These are phyloP conservation scores for Montipora capitata DNA, from an alignment of 92 coral and sea anemone species.

Conservation along the genomic window DNA sequence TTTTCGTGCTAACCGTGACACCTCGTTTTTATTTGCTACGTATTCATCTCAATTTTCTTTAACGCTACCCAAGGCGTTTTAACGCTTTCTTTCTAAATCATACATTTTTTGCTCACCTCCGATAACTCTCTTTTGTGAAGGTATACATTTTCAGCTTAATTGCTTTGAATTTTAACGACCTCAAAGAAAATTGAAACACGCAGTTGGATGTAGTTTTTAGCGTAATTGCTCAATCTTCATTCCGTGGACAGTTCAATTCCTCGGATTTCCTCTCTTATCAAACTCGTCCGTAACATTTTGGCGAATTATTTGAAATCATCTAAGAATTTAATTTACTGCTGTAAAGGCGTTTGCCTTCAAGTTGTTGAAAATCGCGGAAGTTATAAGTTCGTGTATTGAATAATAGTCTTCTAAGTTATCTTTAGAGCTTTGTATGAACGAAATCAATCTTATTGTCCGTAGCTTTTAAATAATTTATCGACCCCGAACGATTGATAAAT, in stretches of 20 bases:
- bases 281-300: background rate
- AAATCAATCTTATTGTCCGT: background rate
- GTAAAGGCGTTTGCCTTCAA: too few species aligned
- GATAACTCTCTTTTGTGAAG: too few species aligned
- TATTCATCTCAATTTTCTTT: too few species aligned
- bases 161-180: slow-evolving; percentile 38
- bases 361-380: background rate
- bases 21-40: too few species aligned
- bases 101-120: too few species aligned
- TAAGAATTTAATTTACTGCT: too few species aligned
- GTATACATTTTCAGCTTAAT: too few species aligned
- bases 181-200: slow-evolving; percentile 16
- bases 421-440: background rate
- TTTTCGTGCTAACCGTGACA: background rate
- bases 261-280: background rate
- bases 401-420: background rate
- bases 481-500: background rate
- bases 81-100: too few species aligned
- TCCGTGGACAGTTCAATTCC: background rate
- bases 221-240: slow-evolving; percentile 49
- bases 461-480: background rate
- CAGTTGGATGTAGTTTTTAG: background rate
- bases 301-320: too few species aligned
- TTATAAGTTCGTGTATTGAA: background rate
- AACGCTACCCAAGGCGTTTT: too few species aligned